These are phyloP conservation scores for Drosophila pseudotakahashii DNA, from an alignment of 2,888 invertebrate genomes.

Conservation along the genomic window DNA sequence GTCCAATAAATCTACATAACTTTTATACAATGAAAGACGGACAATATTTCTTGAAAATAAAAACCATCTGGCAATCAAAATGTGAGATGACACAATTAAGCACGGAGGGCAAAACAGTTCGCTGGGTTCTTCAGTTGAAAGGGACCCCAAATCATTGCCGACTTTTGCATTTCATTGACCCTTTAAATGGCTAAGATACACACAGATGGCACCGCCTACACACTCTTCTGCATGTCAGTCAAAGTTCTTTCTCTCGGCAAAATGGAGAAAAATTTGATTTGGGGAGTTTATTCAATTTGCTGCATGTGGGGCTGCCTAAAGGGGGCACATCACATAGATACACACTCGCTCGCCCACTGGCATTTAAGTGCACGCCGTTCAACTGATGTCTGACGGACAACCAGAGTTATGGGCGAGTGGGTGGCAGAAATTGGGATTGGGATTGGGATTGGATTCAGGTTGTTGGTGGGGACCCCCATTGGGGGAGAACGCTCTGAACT, in stretches of 20 bases:
- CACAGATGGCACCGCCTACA: slow-evolving; percentile 31
- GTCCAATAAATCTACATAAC: slow-evolving; percentile 7
- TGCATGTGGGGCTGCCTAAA: slow-evolving; percentile 25
- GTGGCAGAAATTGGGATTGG: background rate
- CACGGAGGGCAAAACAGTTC: slow-evolving; percentile 9
- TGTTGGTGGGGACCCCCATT: background rate
- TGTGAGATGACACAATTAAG: slow-evolving; percentile 38
- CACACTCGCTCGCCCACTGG: slow-evolving; percentile 16
- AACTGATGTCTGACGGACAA: slow-evolving; percentile 55
- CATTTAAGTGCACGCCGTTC: slow-evolving; percentile 52
- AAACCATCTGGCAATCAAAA: slow-evolving; percentile 27
- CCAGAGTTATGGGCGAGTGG: slow-evolving; percentile 23
- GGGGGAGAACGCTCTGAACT: slow-evolving; percentile 24
- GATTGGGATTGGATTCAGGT: background rate
- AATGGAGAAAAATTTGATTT: slow-evolving; percentile 78
- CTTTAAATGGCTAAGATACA: slow-evolving; percentile 70
- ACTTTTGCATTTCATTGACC: slow-evolving; percentile 76
- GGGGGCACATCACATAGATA: slow-evolving; percentile 17
- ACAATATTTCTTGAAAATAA: slow-evolving; percentile 18
- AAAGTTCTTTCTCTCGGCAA: slow-evolving; percentile 59
- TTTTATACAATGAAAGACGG: background rate
- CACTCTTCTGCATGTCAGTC: slow-evolving; percentile 48
- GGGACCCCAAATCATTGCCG: slow-evolving; percentile 29
- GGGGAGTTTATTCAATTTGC: slow-evolving; percentile 78
- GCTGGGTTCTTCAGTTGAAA: background rate